Evolutionary conservation across 2,888 invertebrate species (phyloP).

Genomic region (Thera britannica): DNA sequence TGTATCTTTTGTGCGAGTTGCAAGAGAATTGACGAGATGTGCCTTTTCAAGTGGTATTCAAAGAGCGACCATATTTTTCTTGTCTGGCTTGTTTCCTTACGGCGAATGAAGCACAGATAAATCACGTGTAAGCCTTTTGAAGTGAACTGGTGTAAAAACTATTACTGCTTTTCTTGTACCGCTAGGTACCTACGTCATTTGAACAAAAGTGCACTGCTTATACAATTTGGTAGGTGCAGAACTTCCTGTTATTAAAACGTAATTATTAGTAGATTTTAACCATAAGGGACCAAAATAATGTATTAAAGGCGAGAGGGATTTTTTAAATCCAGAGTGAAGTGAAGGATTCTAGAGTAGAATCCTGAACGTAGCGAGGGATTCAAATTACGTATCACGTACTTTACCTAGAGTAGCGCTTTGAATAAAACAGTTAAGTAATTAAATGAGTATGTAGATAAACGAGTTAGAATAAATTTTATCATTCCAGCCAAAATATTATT

Average conservation of each 20-base stretch:
- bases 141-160: slow-evolving; percentile 23
- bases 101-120: slow-evolving; percentile 34
- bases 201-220: background rate
- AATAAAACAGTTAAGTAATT: background rate
- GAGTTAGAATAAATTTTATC: background rate
- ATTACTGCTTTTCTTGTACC: slow-evolving; percentile 9
- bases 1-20: slow-evolving; percentile 53
- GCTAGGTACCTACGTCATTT: background rate
- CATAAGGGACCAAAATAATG: too few species aligned
- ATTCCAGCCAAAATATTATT: background rate
- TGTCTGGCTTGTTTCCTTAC: slow-evolving; percentile 38
- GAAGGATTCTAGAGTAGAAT: too few species aligned
- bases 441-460: too few species aligned
- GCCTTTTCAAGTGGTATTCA: slow-evolving; percentile 48
- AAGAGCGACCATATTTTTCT: slow-evolving; percentile 54
- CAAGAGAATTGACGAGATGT: slow-evolving; percentile 48
- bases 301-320: too few species aligned
- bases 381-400: background rate
- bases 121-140: slow-evolving; percentile 32
- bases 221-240: too few species aligned
- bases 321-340: too few species aligned
- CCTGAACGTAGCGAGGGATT: too few species aligned
- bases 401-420: background rate
- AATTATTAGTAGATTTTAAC: too few species aligned
- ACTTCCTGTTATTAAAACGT: too few species aligned